These are phyloP conservation scores for Podotricha telesiphe DNA, from an alignment of 2,888 invertebrate species.

Conservation along the genomic window DNA sequence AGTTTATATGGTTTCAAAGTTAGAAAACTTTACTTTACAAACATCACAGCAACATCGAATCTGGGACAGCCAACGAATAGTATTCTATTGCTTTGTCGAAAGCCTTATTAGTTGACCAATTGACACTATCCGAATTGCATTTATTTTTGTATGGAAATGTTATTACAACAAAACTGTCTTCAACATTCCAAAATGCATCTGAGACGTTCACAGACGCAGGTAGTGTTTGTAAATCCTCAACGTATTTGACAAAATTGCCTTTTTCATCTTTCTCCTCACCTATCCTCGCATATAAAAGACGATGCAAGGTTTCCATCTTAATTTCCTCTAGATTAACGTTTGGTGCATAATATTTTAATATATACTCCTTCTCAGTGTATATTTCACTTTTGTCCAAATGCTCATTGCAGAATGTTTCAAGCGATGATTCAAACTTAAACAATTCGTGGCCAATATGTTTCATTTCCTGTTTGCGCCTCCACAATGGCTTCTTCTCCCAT, in stretches of 20 bases:
- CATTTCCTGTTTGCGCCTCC: neutral
- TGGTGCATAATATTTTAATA: slow-evolving; percentile 19
- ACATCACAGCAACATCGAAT: neutral
- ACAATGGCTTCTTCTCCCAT: slow-evolving; percentile 4
- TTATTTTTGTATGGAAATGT: neutral
- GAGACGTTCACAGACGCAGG: neutral
- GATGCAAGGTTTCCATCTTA: neutral
- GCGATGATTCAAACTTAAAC: neutral
- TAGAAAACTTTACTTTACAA: neutral
- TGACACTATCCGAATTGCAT: neutral
- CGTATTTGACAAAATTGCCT: too few relatives aligned
- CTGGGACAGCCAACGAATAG: neutral
- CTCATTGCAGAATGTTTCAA: slow-evolving; percentile 9
- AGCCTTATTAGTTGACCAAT: neutral
- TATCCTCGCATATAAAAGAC: neutral
- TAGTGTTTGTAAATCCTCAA: neutral
- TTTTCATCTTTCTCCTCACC: neutral
- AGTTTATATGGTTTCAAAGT: too few relatives aligned
- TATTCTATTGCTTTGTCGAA: neutral
- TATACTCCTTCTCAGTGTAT: slow-evolving; percentile 1
- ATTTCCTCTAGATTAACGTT: neutral
- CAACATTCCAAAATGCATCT: slow-evolving; percentile 11
- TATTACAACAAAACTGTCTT: neutral
- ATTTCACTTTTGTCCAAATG: neutral
- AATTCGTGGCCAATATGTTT: neutral